A percentile compares a stretch with the other conserved stretches of the same genome.
Evolutionary conservation across 2,113 vertebrate species (phyloP).

Genomic region (Motacilla alba): DNA sequence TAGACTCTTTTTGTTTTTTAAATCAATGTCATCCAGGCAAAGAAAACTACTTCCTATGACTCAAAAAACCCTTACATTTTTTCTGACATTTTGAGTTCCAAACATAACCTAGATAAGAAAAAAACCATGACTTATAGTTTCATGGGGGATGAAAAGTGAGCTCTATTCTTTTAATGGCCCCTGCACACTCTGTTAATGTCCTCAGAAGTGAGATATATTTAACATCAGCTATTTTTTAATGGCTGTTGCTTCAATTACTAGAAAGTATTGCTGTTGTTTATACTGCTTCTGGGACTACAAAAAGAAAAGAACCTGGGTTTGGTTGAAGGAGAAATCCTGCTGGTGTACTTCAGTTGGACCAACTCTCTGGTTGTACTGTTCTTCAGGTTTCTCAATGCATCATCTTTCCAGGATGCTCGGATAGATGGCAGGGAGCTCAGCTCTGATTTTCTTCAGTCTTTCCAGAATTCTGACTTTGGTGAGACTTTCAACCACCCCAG

Average conservation of each 20-base stretch:
- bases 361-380: neutral
- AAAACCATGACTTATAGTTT: neutral
- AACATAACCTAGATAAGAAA: neutral
- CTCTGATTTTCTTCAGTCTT: neutral
- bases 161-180: neutral
- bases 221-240: neutral
- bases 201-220: neutral
- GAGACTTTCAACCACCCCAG: neutral
- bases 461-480: neutral
- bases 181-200: neutral
- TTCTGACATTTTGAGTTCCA: neutral
- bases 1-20: neutral
- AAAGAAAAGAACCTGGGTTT: neutral
- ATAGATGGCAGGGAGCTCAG: neutral
- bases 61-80: neutral
- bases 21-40: neutral
- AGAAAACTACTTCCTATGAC: neutral
- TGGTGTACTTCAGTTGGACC: neutral
- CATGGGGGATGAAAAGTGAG: neutral
- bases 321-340: neutral
- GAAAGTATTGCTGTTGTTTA: neutral
- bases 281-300: neutral
- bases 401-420: neutral
- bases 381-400: neutral
- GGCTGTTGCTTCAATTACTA: neutral